These are phyloP conservation scores for Phaedon cochleariae DNA, from an alignment of 2,888 invertebrate genomes.

Conservation along the genomic window DNA sequence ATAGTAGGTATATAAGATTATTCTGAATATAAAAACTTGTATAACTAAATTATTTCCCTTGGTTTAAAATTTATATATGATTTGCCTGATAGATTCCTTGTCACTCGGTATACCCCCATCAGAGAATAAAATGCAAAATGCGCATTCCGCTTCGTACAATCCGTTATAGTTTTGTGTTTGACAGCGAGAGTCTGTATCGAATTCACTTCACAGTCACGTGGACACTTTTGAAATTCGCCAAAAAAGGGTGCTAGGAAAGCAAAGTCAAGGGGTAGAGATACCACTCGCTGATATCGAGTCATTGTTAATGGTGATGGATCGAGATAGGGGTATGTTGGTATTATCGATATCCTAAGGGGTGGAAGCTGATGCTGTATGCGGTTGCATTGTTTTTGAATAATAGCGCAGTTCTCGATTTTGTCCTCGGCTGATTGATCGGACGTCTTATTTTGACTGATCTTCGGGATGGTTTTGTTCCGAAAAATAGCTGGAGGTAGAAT, in stretches of 20 bases:
- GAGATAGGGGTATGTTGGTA: slow-evolving; percentile 36
- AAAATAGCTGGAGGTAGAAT: too few species aligned
- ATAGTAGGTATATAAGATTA: too few species aligned
- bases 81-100: too few species aligned
- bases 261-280: slow-evolving; percentile 43
- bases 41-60: too few species aligned
- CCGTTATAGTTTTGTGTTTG: slow-evolving; percentile 38
- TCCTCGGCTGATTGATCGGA: slow-evolving; percentile 34
- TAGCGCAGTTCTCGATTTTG: slow-evolving; percentile 7
- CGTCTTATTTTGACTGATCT: slow-evolving; percentile 11
- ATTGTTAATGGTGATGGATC: slow-evolving; percentile 55
- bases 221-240: slow-evolving; percentile 38
- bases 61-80: too few species aligned
- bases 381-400: slow-evolving; percentile 14
- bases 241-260: slow-evolving; percentile 42
- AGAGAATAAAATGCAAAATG: too few species aligned
- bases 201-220: slow-evolving; percentile 37
- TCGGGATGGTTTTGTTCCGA: background rate
- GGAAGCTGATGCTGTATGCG: slow-evolving; percentile 23
- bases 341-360: slow-evolving; percentile 39
- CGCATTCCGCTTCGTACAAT: slow-evolving; percentile 4
- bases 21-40: too few species aligned
- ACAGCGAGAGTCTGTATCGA: slow-evolving; percentile 41
- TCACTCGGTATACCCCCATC: too few species aligned
- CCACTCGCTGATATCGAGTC: slow-evolving; percentile 55